These are phyloP conservation scores for Eulithis testata DNA, from an alignment of 2,888 invertebrate species.

Conservation along the genomic window DNA sequence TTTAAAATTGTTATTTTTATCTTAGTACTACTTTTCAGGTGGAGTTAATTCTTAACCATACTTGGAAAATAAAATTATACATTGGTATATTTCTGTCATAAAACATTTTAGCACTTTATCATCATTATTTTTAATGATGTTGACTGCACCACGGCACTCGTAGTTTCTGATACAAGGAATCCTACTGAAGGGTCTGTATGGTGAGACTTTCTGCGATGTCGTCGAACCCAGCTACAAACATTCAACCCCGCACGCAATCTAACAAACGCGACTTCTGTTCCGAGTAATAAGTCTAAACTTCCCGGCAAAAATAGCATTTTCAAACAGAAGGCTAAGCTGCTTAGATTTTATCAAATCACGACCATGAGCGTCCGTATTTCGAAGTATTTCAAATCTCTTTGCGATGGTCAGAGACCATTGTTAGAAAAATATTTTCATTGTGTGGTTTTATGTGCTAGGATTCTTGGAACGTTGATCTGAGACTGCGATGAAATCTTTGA, in stretches of 20 bases:
- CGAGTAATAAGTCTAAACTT: conserved; percentile 26
- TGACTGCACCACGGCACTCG: no score
- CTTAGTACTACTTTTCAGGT: no score
- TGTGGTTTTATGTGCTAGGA: conserved; percentile 12
- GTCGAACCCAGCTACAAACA: neutral
- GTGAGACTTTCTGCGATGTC: no score
- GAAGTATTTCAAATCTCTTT: conserved; percentile 36
- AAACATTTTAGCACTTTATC: no score
- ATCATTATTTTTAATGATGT: no score
- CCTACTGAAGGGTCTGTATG: no score
- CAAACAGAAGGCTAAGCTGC: conserved; percentile 38
- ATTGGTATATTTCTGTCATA: no score
- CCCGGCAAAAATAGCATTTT: conserved; percentile 34
- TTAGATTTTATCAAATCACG: conserved; percentile 44
- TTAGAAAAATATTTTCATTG: conserved; percentile 28
- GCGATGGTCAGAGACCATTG: conserved; percentile 23
- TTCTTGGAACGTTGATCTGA: conserved; percentile 18
- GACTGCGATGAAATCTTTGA: conserved; percentile 2
- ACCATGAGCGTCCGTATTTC: conserved; percentile 35
- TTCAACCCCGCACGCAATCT: conserved; percentile 8
- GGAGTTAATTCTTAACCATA: no score
- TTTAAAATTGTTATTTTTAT: no score
- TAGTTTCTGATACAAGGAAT: no score
- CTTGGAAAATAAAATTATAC: no score
- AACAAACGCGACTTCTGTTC: conserved; percentile 2